phyloP scores from a whole-genome alignment of 2,797 vertebrate species.

The Spinibarbus caldwelli region DNA sequence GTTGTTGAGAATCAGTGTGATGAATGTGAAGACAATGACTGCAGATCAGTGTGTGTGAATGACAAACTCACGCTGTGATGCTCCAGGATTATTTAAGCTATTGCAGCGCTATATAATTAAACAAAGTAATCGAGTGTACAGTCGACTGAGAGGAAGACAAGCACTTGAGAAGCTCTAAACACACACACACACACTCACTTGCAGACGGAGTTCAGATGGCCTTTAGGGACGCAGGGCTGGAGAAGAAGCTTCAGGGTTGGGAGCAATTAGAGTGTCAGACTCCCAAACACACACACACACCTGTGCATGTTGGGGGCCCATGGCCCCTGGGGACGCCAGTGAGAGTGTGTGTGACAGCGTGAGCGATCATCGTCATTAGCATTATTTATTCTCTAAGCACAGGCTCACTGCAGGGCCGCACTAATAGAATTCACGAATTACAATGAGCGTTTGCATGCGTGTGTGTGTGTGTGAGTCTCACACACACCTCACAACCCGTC shows the following conservation, averaged over 20 bases:
- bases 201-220: not conserved
- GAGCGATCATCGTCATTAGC: constrained; percentile 86
- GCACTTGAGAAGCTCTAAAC: not conserved
- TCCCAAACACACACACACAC: constrained; percentile 64
- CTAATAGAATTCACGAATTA: constrained; percentile 80
- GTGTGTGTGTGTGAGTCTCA: constrained; percentile 16
- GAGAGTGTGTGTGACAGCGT: constrained; percentile 77
- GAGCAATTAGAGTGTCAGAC: constrained; percentile 77
- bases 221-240: constrained; percentile 63
- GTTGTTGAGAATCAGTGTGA: not conserved
- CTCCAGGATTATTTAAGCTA: not conserved
- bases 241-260: constrained; percentile 78
- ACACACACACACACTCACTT: not conserved
- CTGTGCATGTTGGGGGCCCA: constrained; percentile 66
- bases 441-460: constrained; percentile 60
- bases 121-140: constrained; percentile 18
- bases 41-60: not conserved
- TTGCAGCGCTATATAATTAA: constrained; percentile 22
- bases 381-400: constrained; percentile 87
- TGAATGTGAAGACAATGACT: not conserved
- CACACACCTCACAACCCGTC: constrained; percentile 29
- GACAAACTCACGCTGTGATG: not conserved
- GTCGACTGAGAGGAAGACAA: not conserved
- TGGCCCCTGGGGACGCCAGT: constrained; percentile 72
- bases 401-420: constrained; percentile 79